Base-by-base conservation (phyloP, 2,113 vertebrate species). In the Leucoraja erinaceus region DNA sequence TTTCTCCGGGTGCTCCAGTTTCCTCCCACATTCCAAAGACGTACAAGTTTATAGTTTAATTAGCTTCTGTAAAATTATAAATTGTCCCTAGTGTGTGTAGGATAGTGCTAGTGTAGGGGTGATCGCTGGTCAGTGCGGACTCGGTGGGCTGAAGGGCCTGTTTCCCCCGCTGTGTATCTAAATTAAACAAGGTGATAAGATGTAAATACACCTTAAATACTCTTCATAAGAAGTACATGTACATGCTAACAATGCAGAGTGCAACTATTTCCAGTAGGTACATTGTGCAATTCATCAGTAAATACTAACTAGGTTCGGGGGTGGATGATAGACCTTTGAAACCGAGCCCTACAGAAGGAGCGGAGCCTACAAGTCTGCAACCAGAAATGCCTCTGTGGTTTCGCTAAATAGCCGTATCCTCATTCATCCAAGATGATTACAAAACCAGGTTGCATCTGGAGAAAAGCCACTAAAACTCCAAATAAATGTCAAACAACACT, bases 391-490 rank as follows among this genome's bases (percentile, higher is more conserved):
- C 33, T 28, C 31, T 54, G 33, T 72, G 33, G 90, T 47, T 28
- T 91, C 54, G 25, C 9, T 72, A 88, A 72, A 91, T 91, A 91
- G 33, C 16, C 68, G 47, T 25, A 54, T 54, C 66, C 63, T 91
- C 72, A 74, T 20, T 31, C 59, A 91, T 68, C 14, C 12, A 66
- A 20, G 31, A 31, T 61, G 61, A 72, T 91, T 47, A 38, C 20
- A 91, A 91, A 91, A 91, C 68, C 68, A 91, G 90, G 33, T 54
- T 91, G 90, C 68, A 70, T 70, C 66, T 70, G 63, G 88, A 91
- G 18, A 22, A 47, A 28, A 54, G 68, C 18, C 66, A 72, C 31
- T 70, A 22, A 70, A 68, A 18, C 12, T 90, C 31, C 66, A 47
- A 54, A 74, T 4, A 91, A 14, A 72, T 72, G 47, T 91, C 90